A percentile compares a stretch with the other conserved stretches of the same genome.
phyloP scores from a whole-genome alignment of 2,888 invertebrate genomes.

The Arctia plantaginis region DNA sequence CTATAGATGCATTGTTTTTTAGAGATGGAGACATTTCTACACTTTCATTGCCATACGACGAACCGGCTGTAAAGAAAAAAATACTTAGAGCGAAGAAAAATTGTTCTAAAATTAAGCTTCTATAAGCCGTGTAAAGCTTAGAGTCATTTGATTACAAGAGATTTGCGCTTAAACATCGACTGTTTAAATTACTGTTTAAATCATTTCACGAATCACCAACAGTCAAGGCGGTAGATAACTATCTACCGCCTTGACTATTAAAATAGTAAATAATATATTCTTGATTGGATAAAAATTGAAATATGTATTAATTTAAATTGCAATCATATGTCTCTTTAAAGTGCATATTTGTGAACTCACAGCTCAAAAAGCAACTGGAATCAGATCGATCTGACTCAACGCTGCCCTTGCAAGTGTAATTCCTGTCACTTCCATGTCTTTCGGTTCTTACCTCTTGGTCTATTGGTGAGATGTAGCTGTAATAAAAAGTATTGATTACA shows the following conservation, averaged over 20 bases:
- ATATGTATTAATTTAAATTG: background rate
- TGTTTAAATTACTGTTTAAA: no score
- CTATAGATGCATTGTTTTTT: conserved; percentile 78
- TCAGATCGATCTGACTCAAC: conserved; percentile 79
- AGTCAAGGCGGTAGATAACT: no score
- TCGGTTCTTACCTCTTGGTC: conserved; percentile 81
- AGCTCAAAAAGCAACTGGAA: conserved; percentile 85
- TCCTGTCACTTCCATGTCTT: conserved; percentile 62
- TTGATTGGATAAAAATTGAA: background rate
- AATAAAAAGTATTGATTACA: conserved; percentile 40
- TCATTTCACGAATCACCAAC: no score
- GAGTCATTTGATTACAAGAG: conserved; percentile 33
- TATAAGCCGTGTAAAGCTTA: conserved; percentile 35
- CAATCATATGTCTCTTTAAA: conserved; percentile 35
- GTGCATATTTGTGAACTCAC: conserved; percentile 71
- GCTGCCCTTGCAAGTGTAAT: conserved; percentile 73
- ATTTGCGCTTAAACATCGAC: background rate
- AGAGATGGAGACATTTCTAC: conserved; percentile 82
- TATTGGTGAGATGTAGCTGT: conserved; percentile 81
- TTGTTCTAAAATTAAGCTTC: background rate
- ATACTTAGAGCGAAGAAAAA: background rate
- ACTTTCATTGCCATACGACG: conserved; percentile 82
- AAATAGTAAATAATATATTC: background rate
- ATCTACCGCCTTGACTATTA: no score
- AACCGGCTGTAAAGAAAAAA: conserved; percentile 71